Evolutionary conservation across 1,140 invertebrate genomes (phyloP), one percentile per base, ranked within the genome.

Genomic region (Laupala kohalensis): DNA sequence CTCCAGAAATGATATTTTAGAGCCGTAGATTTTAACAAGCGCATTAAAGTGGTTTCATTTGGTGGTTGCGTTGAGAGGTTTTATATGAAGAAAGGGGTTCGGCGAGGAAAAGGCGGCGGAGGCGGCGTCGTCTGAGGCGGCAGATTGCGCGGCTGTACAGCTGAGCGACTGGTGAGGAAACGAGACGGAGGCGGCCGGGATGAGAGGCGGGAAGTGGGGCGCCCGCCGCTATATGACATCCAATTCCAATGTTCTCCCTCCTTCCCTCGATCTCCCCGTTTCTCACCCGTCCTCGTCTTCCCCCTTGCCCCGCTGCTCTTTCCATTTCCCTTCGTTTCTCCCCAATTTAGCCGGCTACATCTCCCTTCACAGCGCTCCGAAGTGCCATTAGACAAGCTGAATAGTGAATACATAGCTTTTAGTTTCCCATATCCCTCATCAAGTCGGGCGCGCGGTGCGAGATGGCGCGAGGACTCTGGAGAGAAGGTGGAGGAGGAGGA

Each of bases 331-430:
- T 53, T 19, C 37, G 37, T 53, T 53, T 53, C 37, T 53, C 67
- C 27, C 28, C 67, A 68, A 68, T 30, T 29, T 30, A 29, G 67
- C 29, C 23, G 67, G 67, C 67, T 68, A 30, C 67, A 28, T 67
- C 67, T 67, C 67, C 67, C 67, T 28, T 67, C 67, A 68, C 67
- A 68, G 67, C 67, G 29, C 67, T 29, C 67, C 27, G 24, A 68
- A 68, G 67, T 68, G 67, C 67, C 67, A 68, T 68, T 68, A 68
- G 67, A 68, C 67, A 68, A 68, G 25, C 29, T 68, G 67, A 68
- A 68, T 68, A 68, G 67, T 68, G 67, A 68, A 68, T 68, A 68
- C 29, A 68, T 68, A 68, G 67, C 67, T 68, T 68, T 68, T 68
- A 68, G 67, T 68, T 68, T 68, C 67, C 67, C 28, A 68, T 68